Evolutionary conservation across 1,140 invertebrate species (phyloP), one percentile per base, ranked within the genome.

Genomic region (Acromyrmex heyeri): DNA sequence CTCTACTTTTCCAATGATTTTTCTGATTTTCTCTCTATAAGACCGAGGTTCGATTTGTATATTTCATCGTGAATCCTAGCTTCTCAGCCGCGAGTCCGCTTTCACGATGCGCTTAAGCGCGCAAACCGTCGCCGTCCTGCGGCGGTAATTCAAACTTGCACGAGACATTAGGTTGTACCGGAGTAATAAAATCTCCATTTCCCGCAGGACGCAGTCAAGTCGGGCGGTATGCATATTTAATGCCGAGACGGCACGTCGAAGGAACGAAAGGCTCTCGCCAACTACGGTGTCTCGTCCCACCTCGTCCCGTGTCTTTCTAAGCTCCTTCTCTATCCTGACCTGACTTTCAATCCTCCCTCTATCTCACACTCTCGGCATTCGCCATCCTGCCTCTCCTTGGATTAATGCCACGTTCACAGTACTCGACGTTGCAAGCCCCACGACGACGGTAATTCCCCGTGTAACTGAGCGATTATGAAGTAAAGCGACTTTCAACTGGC

Each of bases 171-270:
- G 90, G 83, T 90, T 88, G 90, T 92, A 91, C 76, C 53, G 86
- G 75, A 86, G 91, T 90, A 91, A 91, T 91, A 91, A 91, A 91
- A 91, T 91, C 90, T 90, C 91, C 91, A 91, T 91, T 91, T 91
- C 88, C 90, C 90, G 67, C 73, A 83, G 90, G 90, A 89, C 91
- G 79, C 83, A 91, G 90, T 90, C 90, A 89, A 91, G 86, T 91
- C 90, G 82, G 79, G 89, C 12, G 79, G 79, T 86, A 88, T 91
- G 86, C 90, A 91, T 91, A 91, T 91, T 91, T 91, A 91, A 91
- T 83, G 88, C 83, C 61, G 86, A 90, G 85, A 85, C 75, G 55
- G 85, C 90, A 87, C 79, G 89, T 88, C 89, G 87, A 91, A 91
- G 87, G 79, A 85, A 90, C 73, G 83, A 90, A 86, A 86, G 79